Evolutionary conservation across 2,797 vertebrate genomes (phyloP), one percentile per base, ranked within the genome.

Genomic region (Syngnathus acus): DNA sequence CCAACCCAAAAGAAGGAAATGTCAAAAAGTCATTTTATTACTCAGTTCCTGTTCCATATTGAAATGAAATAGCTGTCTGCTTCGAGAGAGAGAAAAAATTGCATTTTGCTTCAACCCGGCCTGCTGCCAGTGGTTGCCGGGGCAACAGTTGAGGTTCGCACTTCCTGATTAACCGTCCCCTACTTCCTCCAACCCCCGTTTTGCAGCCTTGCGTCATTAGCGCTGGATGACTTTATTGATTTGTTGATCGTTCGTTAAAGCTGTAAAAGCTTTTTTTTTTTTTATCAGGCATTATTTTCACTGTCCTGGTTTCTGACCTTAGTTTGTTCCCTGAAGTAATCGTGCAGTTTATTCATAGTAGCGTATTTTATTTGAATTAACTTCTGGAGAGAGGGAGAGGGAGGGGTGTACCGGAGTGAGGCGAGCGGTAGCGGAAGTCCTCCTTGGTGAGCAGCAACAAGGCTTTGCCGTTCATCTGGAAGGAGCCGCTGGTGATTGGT

Each of bases 401-500:
- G 16, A 37, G 7, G 43, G 16, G 9, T 23, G 90, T 88, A 98
- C 97, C 97, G 66, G 96, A 98, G 89, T 95, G 95, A 53, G 95
- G 94, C 60, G 94, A 98, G 73, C 97, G 89, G 84, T 97, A 98
- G 85, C 97, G 93, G 82, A 98, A 99, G 86, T 99, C 97, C 86
- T 99, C 97, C 92, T 99, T 99, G 88, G 96, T 99, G 83, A 99
- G 94, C 66, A 99, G 93, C 81, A 98, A 90, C 78, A 99, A 91
- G 10, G 96, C 97, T 82, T 99, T 99, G 72, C 97, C 97, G 0
- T 99, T 99, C 97, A 99, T 99, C 90, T 99, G 95, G 71, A 99
- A 99, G 0, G 93, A 93, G 85, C 87, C 92, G 72, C 93, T 96
- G 84, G 95, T 94, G 76, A 97, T 95, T 0, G 96, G 92, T 69